These are phyloP conservation scores for Lethenteron camtschaticum DNA, from an alignment of 2,113 vertebrate species.

Conservation along the genomic window DNA sequence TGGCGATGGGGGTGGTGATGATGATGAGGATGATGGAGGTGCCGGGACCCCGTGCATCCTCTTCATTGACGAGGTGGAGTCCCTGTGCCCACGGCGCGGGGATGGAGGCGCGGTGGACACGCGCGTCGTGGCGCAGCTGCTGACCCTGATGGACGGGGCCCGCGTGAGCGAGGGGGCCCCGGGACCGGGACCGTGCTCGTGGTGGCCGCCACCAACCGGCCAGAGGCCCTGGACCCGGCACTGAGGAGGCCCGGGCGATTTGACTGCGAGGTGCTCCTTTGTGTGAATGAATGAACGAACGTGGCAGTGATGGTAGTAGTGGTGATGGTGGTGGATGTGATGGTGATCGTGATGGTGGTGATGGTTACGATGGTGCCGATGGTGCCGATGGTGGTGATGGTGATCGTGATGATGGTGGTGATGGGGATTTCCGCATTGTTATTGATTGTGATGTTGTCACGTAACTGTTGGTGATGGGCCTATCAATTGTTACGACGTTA, in stretches of 20 bases:
- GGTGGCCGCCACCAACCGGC: constrained; percentile 54
- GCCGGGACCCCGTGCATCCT: constrained; percentile 41
- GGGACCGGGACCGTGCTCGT: constrained; percentile 28
- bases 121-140: constrained; percentile 60
- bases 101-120: constrained; percentile 34
- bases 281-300: not conserved
- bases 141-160: constrained; percentile 60
- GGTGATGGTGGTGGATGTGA: too few species aligned
- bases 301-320: too few species aligned
- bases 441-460: constrained; percentile 20
- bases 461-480: constrained; percentile 33
- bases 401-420: too few species aligned
- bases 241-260: constrained; percentile 68
- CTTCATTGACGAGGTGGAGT: constrained; percentile 74
- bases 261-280: constrained; percentile 50
- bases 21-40: too few species aligned
- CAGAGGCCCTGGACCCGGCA: constrained; percentile 51
- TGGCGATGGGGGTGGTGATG: too few species aligned
- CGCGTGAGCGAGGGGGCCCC: constrained; percentile 12
- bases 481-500: too few species aligned
- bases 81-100: constrained; percentile 45
- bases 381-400: too few species aligned
- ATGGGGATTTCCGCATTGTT: not conserved
- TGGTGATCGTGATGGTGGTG: too few species aligned
- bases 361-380: too few species aligned